phyloP scores from a whole-genome alignment of 2,797 vertebrate genomes.

The Lycodopsis pacificus region DNA sequence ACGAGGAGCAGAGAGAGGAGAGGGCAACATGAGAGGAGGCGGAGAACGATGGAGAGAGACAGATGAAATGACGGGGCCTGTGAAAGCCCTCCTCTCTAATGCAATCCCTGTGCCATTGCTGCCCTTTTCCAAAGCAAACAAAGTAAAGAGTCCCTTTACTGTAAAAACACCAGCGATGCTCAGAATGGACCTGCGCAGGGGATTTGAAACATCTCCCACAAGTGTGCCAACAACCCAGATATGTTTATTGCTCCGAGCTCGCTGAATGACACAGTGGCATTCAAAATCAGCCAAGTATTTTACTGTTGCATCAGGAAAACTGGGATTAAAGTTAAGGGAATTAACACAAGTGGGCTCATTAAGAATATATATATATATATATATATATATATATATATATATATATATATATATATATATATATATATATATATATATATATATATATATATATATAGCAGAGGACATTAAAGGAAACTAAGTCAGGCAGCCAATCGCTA shows the following conservation, averaged over 20 bases:
- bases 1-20: conserved; percentile 27
- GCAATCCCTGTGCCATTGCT: conserved; percentile 25
- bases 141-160: conserved; percentile 26
- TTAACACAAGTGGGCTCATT: not conserved
- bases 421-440: not conserved
- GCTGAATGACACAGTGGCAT: conserved; percentile 3
- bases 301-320: conserved; percentile 1
- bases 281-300: not conserved
- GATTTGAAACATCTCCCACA: conserved; percentile 16
- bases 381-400: not conserved
- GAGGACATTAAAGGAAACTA: conserved; percentile 38
- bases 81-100: conserved; percentile 34
- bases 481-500: conserved; percentile 41
- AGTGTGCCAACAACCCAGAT: not conserved
- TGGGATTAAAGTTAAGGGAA: conserved; percentile 11
- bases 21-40: conserved; percentile 26
- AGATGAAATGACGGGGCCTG: conserved; percentile 37
- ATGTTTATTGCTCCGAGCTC: not conserved
- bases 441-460: not conserved
- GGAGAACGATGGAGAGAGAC: conserved; percentile 14
- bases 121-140: conserved; percentile 42
- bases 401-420: too few species aligned
- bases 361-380: too few species aligned
- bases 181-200: conserved; percentile 3
- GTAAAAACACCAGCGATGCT: conserved; percentile 29